phyloP scores from a whole-genome alignment of 1,140 invertebrate species.

The Diachasmimorpha longicaudata region DNA sequence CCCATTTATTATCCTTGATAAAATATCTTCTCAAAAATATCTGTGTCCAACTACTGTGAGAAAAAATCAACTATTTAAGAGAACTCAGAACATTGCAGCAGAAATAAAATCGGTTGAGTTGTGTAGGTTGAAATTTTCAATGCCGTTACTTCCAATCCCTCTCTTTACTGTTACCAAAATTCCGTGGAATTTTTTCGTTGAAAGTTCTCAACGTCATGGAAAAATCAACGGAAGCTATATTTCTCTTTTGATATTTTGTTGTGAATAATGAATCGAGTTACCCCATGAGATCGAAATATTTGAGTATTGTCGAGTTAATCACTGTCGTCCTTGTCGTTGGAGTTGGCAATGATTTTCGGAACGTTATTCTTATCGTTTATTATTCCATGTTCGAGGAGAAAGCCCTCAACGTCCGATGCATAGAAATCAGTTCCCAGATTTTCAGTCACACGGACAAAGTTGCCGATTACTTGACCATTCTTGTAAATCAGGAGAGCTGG shows the following conservation, averaged over 20 bases:
- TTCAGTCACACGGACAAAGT: slow-evolving; percentile 87
- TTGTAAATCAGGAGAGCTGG: slow-evolving; percentile 94
- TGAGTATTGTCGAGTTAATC: slow-evolving; percentile 32
- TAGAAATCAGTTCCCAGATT: slow-evolving; percentile 90
- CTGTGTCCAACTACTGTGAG: no score
- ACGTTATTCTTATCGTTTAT: slow-evolving; percentile 71
- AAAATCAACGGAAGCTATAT: no score
- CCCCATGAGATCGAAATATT: background rate
- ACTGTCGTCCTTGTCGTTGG: slow-evolving; percentile 42
- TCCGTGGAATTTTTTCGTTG: no score
- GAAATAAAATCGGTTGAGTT: no score
- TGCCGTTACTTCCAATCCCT: no score
- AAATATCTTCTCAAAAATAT: background rate
- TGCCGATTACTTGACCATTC: slow-evolving; percentile 87
- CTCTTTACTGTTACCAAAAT: no score
- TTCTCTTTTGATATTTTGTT: no score
- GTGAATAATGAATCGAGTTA: background rate
- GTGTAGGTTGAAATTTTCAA: no score
- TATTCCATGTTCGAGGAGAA: slow-evolving; percentile 85
- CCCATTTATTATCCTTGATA: background rate
- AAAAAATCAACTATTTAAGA: no score
- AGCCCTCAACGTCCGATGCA: slow-evolving; percentile 87
- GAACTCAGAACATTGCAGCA: no score
- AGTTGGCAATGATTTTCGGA: slow-evolving; percentile 48
- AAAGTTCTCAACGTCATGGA: no score